Conservation (phyloP, 1,140 invertebrate genomes). For the Conus betulinus region DNA sequence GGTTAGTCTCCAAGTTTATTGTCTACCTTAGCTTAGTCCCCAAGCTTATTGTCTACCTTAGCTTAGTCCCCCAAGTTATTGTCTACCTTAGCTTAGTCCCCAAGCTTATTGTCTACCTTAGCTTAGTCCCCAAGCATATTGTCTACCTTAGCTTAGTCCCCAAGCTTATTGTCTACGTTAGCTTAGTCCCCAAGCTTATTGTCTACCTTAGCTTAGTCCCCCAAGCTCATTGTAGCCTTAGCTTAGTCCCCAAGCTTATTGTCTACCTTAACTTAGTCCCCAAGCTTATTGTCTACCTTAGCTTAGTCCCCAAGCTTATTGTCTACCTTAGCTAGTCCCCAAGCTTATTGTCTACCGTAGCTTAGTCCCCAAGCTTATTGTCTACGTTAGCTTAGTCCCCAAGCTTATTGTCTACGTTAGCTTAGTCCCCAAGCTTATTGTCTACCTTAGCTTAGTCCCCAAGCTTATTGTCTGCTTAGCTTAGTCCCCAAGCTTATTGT, state of each 20-base stretch:
- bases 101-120: slow-evolving; percentile 34
- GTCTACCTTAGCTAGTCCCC: slow-evolving; percentile 39
- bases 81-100: slow-evolving; percentile 39
- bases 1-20: slow-evolving; percentile 43
- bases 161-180: slow-evolving; percentile 34
- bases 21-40: slow-evolving; percentile 39
- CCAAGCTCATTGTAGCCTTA: slow-evolving; percentile 38
- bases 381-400: slow-evolving; percentile 40
- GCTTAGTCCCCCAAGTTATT: slow-evolving; percentile 40
- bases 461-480: slow-evolving; percentile 29
- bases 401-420: slow-evolving; percentile 36
- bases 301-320: slow-evolving; percentile 44
- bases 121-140: slow-evolving; percentile 43
- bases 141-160: slow-evolving; percentile 39
- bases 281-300: slow-evolving; percentile 34
- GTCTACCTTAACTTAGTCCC: slow-evolving; percentile 38
- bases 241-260: slow-evolving; percentile 44
- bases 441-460: slow-evolving; percentile 40
- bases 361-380: slow-evolving; percentile 41
- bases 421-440: slow-evolving; percentile 41
- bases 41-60: slow-evolving; percentile 34
- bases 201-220: slow-evolving; percentile 33
- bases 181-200: slow-evolving; percentile 44
- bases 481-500: slow-evolving; percentile 44
- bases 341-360: slow-evolving; percentile 35